Conservation (phyloP, 2,113 vertebrate genomes). For the Megaceryle torquata region DNA sequence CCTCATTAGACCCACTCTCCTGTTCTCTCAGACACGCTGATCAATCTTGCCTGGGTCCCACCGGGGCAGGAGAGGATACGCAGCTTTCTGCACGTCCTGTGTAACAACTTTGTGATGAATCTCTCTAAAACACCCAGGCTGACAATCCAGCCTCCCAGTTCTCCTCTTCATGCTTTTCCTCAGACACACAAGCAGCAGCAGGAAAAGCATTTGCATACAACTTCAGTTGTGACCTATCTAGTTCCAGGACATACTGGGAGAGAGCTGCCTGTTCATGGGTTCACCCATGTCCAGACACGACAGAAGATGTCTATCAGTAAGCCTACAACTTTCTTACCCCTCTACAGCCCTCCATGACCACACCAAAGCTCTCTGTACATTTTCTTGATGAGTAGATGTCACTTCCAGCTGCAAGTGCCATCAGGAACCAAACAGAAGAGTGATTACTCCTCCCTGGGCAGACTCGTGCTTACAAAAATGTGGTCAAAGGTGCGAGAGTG, state of each 20-base stretch:
- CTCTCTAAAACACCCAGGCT: neutral
- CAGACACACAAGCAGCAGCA: neutral
- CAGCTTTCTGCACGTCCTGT: neutral
- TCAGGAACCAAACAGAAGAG: neutral
- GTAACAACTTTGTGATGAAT: neutral
- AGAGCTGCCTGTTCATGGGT: neutral
- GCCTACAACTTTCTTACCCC: neutral
- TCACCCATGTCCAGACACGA: accelerated
- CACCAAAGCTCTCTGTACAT: neutral
- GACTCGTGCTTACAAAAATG: neutral
- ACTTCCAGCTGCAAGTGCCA: neutral
- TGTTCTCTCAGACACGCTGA: constrained; percentile 46
- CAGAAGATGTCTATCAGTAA: neutral
- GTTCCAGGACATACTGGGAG: neutral
- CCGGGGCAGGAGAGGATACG: neutral
- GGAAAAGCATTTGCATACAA: neutral
- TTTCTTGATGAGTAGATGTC: neutral
- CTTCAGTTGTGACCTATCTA: accelerated
- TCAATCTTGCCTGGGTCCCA: constrained; percentile 25
- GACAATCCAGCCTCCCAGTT: neutral
- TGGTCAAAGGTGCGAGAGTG: neutral
- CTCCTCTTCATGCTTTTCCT: neutral
- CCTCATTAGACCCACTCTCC: constrained; percentile 54
- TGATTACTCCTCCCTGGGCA: neutral
- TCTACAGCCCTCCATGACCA: neutral